Evolutionary conservation across 2,888 invertebrate species (phyloP).

Genomic region (Chymomyza amoena): DNA sequence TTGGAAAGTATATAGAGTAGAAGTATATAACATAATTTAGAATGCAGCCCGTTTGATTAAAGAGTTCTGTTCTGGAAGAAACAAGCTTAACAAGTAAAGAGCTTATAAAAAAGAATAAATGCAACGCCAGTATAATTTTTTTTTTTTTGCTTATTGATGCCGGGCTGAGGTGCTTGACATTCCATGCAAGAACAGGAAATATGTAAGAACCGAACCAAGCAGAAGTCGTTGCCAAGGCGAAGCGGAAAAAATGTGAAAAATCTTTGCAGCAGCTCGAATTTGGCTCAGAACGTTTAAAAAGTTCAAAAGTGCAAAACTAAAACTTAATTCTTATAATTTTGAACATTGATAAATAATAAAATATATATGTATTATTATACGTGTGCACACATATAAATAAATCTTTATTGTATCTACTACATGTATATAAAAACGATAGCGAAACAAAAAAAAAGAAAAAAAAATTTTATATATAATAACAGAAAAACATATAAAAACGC

Average conservation of each 20-base stretch:
- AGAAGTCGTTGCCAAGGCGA: slow-evolving; percentile 33
- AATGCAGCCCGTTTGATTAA: neutral
- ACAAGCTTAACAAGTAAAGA: slow-evolving; percentile 71
- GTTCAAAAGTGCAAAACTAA: neutral
- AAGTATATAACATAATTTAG: too few species aligned
- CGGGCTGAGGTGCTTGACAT: neutral
- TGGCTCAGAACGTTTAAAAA: slow-evolving; percentile 11
- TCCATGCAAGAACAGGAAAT: slow-evolving; percentile 63
- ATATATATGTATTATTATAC: neutral
- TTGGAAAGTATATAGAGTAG: too few species aligned
- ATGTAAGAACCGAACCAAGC: slow-evolving; percentile 30
- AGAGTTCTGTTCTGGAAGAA: slow-evolving; percentile 22
- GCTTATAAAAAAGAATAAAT: slow-evolving; percentile 10
- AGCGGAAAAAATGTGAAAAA: slow-evolving; percentile 61
- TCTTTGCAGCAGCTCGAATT: slow-evolving; percentile 25
- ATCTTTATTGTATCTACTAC: neutral
- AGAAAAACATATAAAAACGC: slow-evolving; percentile 29
- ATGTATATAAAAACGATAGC: slow-evolving; percentile 1
- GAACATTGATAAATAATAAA: neutral
- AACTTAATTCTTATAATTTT: neutral
- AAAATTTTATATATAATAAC: neutral
- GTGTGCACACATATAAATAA: neutral
- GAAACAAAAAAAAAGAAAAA: slow-evolving; percentile 21
- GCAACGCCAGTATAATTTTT: slow-evolving; percentile 28
- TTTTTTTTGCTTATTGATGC: slow-evolving; percentile 7